Evolutionary conservation across 2,888 invertebrate species (phyloP).

Genomic region (Baronia brevicornis): DNA sequence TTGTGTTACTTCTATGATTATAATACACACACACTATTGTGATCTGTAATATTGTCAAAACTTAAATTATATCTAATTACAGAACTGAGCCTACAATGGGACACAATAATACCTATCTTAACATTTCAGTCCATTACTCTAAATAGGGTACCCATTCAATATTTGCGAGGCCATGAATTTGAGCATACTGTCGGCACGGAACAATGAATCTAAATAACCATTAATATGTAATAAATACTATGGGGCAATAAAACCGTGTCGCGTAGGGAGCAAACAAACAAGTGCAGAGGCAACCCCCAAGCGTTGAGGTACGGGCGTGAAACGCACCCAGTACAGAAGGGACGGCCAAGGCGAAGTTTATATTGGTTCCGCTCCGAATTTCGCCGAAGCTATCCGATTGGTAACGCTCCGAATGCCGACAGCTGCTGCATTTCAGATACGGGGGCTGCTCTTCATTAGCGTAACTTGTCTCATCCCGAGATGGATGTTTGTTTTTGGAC

Average conservation of each 20-base stretch:
- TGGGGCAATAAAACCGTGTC: constrained; percentile 66
- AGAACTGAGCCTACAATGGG: constrained; percentile 35
- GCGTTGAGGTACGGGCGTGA: constrained; percentile 41
- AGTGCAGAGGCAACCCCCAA: constrained; percentile 64
- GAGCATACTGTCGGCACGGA: constrained; percentile 68
- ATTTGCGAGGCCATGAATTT: constrained; percentile 67
- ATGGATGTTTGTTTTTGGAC: constrained; percentile 74
- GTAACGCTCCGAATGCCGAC: constrained; percentile 70
- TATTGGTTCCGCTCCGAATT: constrained; percentile 32
- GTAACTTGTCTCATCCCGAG: constrained; percentile 67
- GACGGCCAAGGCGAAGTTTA: no score
- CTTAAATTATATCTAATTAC: constrained; percentile 43
- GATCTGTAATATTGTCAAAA: constrained; percentile 9
- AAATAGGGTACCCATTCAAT: constrained; percentile 49
- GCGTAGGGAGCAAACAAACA: constrained; percentile 70
- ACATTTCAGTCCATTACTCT: constrained; percentile 42
- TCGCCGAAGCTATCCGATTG: constrained; percentile 51
- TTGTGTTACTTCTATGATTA: constrained; percentile 1
- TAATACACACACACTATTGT: neutral
- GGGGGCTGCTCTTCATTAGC: constrained; percentile 71
- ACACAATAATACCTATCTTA: constrained; percentile 43
- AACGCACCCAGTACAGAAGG: no score
- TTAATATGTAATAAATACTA: constrained; percentile 76
- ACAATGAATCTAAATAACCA: constrained; percentile 76
- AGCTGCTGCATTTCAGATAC: constrained; percentile 71